Evolutionary conservation across 1,140 invertebrate species (phyloP).

Genomic region (Meloidogyne exigua): DNA sequence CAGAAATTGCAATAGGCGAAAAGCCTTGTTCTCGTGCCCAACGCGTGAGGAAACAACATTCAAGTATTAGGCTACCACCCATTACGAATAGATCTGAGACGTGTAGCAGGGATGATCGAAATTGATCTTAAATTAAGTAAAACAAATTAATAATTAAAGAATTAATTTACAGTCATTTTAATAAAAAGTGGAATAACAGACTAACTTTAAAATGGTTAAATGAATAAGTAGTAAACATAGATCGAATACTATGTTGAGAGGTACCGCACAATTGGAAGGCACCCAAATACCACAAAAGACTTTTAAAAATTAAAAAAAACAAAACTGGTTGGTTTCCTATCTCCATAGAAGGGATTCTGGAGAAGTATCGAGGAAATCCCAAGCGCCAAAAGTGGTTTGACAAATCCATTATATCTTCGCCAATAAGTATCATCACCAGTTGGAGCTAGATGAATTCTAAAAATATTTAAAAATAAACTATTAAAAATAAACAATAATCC

Average conservation of each 20-base stretch:
- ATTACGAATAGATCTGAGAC: constrained; percentile 98
- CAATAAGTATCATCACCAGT: constrained; percentile 97
- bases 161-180: no score
- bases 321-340: constrained; percentile 76
- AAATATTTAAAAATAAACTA: constrained; percentile 22
- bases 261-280: no score
- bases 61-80: constrained; percentile 91
- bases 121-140: constrained; percentile 64
- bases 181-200: no score
- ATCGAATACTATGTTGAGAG: no score
- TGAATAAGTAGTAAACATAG: no score
- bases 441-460: constrained; percentile 88
- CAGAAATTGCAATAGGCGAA: constrained; percentile 75
- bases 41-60: constrained; percentile 84
- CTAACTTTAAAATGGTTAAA: no score
- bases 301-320: background rate
- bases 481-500: constrained; percentile 64
- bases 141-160: no score
- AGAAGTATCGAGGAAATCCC: constrained; percentile 89
- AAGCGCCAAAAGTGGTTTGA: constrained; percentile 71
- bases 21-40: constrained; percentile 83
- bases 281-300: no score
- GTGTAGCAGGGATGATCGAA: constrained; percentile 85
- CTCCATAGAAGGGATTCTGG: constrained; percentile 93
- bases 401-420: constrained; percentile 76